Evolutionary conservation across 2,888 invertebrate species (phyloP).

Genomic region (Archips crataeganus): DNA sequence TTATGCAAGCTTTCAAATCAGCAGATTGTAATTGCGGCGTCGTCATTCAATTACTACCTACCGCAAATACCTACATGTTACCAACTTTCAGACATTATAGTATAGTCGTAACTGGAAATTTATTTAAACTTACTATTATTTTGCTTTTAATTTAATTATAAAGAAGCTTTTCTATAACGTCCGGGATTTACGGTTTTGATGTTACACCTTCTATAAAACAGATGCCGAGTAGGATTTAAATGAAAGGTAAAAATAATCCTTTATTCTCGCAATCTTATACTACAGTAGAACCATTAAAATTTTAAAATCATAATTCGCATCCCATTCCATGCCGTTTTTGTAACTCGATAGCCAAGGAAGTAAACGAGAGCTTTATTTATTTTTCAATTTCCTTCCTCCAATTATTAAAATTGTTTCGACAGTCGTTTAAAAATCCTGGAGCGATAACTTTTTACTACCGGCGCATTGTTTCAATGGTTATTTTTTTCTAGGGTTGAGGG

Average conservation of each 20-base stretch:
- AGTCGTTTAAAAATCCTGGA: conserved; percentile 22
- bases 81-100: too few species aligned
- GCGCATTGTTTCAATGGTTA: conserved; percentile 24
- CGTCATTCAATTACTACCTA: too few species aligned
- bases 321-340: conserved; percentile 1
- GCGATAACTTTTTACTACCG: conserved; percentile 35
- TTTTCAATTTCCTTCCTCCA: conserved; percentile 31
- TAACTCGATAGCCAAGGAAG: conserved; percentile 17
- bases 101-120: too few species aligned
- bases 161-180: too few species aligned
- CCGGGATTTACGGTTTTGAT: too few species aligned
- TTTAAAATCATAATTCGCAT: conserved; percentile 1
- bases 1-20: too few species aligned
- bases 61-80: too few species aligned
- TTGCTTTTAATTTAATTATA: too few species aligned
- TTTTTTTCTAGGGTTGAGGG: conserved; percentile 23
- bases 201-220: not conserved
- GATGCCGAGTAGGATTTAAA: not conserved
- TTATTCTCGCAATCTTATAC: not conserved
- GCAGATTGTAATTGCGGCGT: too few species aligned
- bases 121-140: too few species aligned
- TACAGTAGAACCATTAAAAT: not conserved
- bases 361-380: conserved; percentile 27
- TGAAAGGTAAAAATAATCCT: not conserved
- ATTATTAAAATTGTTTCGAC: conserved; percentile 38